phyloP scores from a whole-genome alignment of 2,113 vertebrate genomes.

The Podarcis cretensis region DNA sequence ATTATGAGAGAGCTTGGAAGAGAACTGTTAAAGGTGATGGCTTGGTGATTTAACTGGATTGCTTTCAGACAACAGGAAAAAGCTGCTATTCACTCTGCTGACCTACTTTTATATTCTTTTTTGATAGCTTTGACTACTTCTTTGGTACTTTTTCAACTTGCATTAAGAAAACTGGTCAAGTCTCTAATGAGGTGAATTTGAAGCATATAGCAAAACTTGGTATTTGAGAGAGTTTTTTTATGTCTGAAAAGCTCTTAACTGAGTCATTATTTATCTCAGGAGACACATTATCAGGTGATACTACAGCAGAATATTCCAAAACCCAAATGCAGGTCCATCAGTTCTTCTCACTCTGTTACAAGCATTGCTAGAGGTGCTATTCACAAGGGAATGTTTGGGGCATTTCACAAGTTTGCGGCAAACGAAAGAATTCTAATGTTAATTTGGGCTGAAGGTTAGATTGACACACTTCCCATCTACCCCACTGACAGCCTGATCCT shows the following conservation, averaged over 20 bases:
- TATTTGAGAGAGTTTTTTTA: background rate
- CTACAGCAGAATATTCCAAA: background rate
- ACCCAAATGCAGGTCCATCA: constrained; percentile 53
- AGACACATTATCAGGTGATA: background rate
- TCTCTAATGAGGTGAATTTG: constrained; percentile 1
- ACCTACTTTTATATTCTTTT: constrained; percentile 17
- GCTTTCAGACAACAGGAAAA: background rate
- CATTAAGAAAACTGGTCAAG: constrained; percentile 27
- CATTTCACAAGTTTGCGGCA: constrained; percentile 17
- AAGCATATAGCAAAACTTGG: background rate
- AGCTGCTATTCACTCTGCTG: constrained; percentile 16
- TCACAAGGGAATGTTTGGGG: background rate
- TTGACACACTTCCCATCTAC: background rate
- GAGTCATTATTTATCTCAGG: constrained; percentile 3
- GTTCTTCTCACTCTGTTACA: constrained; percentile 10
- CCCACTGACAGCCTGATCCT: background rate
- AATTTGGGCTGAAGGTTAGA: background rate
- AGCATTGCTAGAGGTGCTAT: constrained; percentile 36
- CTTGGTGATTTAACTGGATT: constrained; percentile 18
- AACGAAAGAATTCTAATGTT: constrained; percentile 17
- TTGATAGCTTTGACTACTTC: constrained; percentile 10
- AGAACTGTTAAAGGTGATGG: constrained; percentile 10
- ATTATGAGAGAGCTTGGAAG: constrained; percentile 50
- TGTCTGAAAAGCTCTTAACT: background rate
- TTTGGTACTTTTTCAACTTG: constrained; percentile 49